Conservation (phyloP, 2,888 invertebrate genomes). For the Cephus rjabovi region DNA sequence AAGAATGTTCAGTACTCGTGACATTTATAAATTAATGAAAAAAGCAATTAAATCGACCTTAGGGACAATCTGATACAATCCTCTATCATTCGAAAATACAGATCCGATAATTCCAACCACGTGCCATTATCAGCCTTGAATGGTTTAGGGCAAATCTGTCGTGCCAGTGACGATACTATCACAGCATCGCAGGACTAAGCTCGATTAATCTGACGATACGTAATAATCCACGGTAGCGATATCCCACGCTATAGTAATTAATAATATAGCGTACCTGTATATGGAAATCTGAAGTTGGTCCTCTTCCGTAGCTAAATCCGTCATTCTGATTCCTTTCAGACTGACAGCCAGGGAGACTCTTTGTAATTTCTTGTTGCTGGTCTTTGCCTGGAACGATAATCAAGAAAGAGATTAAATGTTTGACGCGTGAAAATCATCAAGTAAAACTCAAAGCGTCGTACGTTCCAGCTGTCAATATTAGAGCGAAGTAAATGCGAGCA, state of each 20-base stretch:
- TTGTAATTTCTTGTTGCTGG: slow-evolving; percentile 70
- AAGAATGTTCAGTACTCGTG: background rate
- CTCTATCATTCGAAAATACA: background rate
- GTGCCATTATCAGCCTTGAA: background rate
- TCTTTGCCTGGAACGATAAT: slow-evolving; percentile 68
- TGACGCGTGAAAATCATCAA: background rate
- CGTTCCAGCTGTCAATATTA: background rate
- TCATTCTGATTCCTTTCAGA: slow-evolving; percentile 81
- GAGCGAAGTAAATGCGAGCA: background rate
- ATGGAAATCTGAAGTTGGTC: slow-evolving; percentile 84
- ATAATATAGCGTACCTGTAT: slow-evolving; percentile 73
- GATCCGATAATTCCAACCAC: background rate
- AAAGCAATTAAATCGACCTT: background rate
- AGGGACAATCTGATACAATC: background rate
- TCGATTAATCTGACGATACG: background rate
- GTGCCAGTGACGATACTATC: background rate
- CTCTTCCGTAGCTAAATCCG: slow-evolving; percentile 77
- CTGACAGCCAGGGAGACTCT: slow-evolving; percentile 81
- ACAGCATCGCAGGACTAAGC: background rate
- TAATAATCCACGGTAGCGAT: background rate
- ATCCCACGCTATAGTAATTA: slow-evolving; percentile 20
- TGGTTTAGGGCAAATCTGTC: background rate
- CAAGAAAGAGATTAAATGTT: background rate
- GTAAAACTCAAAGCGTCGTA: background rate
- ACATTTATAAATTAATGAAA: background rate